Conservation (phyloP, 2,113 vertebrate species). For the Tiliqua scincoides region DNA sequence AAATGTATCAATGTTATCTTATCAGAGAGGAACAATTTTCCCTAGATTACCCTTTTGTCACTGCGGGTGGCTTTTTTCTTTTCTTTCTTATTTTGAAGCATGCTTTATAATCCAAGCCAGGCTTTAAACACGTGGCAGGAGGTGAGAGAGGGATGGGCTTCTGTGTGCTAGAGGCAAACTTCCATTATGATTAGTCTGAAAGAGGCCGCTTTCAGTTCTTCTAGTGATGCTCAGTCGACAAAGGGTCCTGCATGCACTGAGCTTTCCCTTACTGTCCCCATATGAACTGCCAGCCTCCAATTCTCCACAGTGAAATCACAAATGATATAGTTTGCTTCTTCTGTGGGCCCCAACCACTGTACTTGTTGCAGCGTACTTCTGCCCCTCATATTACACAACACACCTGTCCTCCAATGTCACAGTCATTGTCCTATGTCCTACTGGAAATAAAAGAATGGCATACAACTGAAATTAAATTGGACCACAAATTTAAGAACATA, state of each 20-base stretch:
- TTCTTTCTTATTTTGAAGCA: conserved; percentile 45
- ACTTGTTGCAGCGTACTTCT: neutral
- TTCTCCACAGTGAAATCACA: neutral
- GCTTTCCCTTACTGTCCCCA: neutral
- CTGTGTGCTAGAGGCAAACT: neutral
- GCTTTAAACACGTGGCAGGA: neutral
- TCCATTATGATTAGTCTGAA: neutral
- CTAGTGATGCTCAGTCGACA: neutral
- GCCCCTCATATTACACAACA: neutral
- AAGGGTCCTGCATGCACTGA: neutral
- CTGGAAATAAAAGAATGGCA: neutral
- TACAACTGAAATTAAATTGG: neutral
- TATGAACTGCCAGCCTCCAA: neutral
- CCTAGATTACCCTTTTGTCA: neutral
- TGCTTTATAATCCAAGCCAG: neutral
- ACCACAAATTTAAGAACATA: neutral
- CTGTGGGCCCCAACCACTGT: neutral
- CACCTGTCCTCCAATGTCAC: neutral
- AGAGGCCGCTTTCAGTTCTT: neutral
- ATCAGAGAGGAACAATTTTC: conserved; percentile 46
- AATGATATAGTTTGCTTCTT: neutral
- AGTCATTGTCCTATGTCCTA: neutral
- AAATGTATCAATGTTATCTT: conserved; percentile 65
- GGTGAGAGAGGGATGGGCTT: neutral
- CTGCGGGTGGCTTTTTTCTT: neutral